A percentile compares a stretch with the other conserved stretches of the same genome.
Evolutionary conservation across 2,797 vertebrate species (phyloP).

Genomic region (Eulemur mongoz): DNA sequence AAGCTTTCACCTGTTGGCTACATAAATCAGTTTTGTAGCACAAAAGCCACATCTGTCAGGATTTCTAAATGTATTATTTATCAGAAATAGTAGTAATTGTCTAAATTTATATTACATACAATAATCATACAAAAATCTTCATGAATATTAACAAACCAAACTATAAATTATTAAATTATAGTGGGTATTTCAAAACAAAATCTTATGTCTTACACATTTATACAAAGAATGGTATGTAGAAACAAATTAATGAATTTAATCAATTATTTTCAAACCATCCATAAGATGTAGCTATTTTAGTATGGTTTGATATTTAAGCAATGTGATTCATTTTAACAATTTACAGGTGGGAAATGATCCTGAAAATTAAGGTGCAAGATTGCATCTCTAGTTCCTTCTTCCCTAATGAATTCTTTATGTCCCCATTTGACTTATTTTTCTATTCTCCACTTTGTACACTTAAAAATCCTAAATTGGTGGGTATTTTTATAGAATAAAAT

Average conservation of each 20-base stretch:
- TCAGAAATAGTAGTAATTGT: background rate
- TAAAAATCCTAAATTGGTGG: background rate
- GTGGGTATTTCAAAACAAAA: background rate
- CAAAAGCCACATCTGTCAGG: constrained; percentile 6
- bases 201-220: background rate
- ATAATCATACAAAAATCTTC: background rate
- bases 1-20: background rate
- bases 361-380: background rate
- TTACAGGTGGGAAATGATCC: background rate
- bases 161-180: background rate
- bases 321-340: constrained; percentile 4
- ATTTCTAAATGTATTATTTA: constrained; percentile 23
- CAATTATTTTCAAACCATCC: constrained; percentile 33
- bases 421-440: background rate
- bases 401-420: background rate
- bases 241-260: background rate
- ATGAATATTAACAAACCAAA: background rate
- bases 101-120: background rate
- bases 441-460: background rate
- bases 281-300: background rate
- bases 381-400: background rate
- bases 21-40: background rate
- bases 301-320: constrained; percentile 15
- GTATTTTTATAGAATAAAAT: background rate
- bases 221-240: background rate